Evolutionary conservation across 2,888 invertebrate species (phyloP).

Genomic region (Drosophila tanythrix): DNA sequence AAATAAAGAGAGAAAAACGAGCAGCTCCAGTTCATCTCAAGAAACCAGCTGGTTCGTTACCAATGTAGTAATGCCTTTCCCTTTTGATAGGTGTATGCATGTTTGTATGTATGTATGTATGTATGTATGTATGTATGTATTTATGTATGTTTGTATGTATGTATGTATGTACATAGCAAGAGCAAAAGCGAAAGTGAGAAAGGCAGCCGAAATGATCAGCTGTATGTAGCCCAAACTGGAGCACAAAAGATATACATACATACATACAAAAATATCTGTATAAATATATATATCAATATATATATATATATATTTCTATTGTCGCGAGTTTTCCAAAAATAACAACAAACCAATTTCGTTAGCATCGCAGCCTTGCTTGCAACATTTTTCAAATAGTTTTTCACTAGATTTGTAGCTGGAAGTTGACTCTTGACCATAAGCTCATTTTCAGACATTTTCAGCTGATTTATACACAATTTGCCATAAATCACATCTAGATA

Average conservation of each 20-base stretch:
- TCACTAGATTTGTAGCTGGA: slow-evolving; percentile 50
- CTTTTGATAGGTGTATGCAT: slow-evolving; percentile 29
- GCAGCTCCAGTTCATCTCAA: slow-evolving; percentile 11
- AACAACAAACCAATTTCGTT: slow-evolving; percentile 18
- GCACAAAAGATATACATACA: slow-evolving; percentile 6
- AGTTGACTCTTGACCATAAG: slow-evolving; percentile 54
- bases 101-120: not conserved
- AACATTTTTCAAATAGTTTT: slow-evolving; percentile 48
- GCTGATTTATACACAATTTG: slow-evolving; percentile 40
- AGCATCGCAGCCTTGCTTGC: slow-evolving; percentile 22
- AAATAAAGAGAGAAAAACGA: slow-evolving; percentile 1
- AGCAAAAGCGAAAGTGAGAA: slow-evolving; percentile 55
- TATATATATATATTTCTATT: not conserved
- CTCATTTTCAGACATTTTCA: slow-evolving; percentile 15
- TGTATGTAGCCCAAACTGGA: slow-evolving; percentile 5
- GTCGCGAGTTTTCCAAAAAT: slow-evolving; percentile 38
- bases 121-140: not conserved
- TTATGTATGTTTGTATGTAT: not conserved
- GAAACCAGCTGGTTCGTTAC: slow-evolving; percentile 23
- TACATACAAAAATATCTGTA: not conserved
- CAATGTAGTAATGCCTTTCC: slow-evolving; percentile 48
- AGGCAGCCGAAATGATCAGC: slow-evolving; percentile 30
- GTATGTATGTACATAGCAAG: slow-evolving; percentile 8
- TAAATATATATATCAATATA: not conserved
- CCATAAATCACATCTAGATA: slow-evolving; percentile 26